These are phyloP conservation scores for Calcarius ornatus DNA, from an alignment of 2,113 vertebrate species.

Conservation along the genomic window DNA sequence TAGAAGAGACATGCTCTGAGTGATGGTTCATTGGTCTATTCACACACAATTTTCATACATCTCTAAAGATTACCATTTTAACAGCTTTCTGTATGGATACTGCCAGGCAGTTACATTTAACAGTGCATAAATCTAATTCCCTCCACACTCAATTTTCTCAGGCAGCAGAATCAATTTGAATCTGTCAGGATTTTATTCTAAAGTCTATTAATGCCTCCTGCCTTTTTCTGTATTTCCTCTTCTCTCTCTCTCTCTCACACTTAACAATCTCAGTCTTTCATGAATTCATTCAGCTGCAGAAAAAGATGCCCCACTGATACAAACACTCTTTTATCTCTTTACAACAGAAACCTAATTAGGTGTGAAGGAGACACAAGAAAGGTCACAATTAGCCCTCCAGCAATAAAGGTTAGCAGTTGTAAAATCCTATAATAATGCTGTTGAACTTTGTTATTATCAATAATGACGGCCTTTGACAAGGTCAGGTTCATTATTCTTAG, in stretches of 20 bases:
- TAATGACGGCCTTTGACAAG: conserved; percentile 52
- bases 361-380: conserved; percentile 64
- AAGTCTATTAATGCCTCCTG: conserved; percentile 63
- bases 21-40: conserved; percentile 57
- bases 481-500: conserved; percentile 29
- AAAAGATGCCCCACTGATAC: conserved; percentile 51
- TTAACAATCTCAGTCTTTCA: conserved; percentile 49
- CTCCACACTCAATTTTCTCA: conserved; percentile 68
- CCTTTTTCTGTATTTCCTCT: background rate
- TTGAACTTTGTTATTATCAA: conserved; percentile 56
- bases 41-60: conserved; percentile 65
- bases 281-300: conserved; percentile 43
- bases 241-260: background rate
- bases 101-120: conserved; percentile 67
- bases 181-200: conserved; percentile 72
- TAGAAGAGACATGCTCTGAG: conserved; percentile 16
- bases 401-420: conserved; percentile 68
- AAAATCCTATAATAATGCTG: conserved; percentile 59
- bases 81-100: conserved; percentile 62
- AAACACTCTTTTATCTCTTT: conserved; percentile 66
- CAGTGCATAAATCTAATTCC: conserved; percentile 72
- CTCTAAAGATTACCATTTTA: conserved; percentile 72
- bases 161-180: conserved; percentile 73
- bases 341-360: conserved; percentile 66
- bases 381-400: conserved; percentile 58